Evolutionary conservation across 2,797 vertebrate genomes (phyloP).

Genomic region (Gouania willdenowi): DNA sequence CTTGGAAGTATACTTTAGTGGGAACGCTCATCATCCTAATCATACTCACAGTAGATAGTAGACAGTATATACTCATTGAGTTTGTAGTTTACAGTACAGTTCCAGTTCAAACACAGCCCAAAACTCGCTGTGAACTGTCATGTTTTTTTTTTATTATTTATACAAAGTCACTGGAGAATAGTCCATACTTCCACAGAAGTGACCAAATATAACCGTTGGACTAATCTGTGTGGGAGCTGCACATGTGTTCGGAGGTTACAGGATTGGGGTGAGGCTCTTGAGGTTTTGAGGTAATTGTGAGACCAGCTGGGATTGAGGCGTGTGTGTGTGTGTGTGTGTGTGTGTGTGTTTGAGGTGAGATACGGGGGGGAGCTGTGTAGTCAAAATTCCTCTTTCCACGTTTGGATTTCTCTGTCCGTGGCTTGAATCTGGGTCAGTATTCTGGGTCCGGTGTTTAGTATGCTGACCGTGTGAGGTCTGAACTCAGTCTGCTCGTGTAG

Average conservation of each 20-base stretch:
- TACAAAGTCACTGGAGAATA: too few relatives aligned
- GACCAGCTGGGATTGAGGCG: conserved; percentile 42
- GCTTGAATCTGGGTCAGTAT: conserved; percentile 76
- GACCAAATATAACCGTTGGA: too few relatives aligned
- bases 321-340: background rate
- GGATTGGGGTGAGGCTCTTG: conserved; percentile 41
- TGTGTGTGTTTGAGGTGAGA: conserved; percentile 1
- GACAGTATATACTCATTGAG: too few relatives aligned
- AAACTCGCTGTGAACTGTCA: too few relatives aligned
- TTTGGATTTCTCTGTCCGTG: conserved; percentile 68
- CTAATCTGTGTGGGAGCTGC: conserved; percentile 57
- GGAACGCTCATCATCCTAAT: too few relatives aligned
- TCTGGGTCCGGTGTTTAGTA: conserved; percentile 67
- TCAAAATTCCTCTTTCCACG: conserved; percentile 14
- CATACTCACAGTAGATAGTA: too few relatives aligned
- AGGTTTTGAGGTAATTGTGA: conserved; percentile 46
- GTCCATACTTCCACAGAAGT: too few relatives aligned
- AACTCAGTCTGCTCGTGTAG: conserved; percentile 58
- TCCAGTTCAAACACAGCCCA: too few relatives aligned
- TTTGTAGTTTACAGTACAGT: too few relatives aligned
- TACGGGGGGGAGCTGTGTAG: background rate
- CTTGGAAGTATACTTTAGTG: too few relatives aligned
- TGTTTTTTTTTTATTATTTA: too few relatives aligned
- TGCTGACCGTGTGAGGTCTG: conserved; percentile 68
- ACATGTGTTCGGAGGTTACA: conserved; percentile 46